A percentile compares a stretch with the other conserved stretches of the same genome.
Evolutionary conservation across 2,113 vertebrate species (phyloP).

Genomic region (Oncorhynchus masou): DNA sequence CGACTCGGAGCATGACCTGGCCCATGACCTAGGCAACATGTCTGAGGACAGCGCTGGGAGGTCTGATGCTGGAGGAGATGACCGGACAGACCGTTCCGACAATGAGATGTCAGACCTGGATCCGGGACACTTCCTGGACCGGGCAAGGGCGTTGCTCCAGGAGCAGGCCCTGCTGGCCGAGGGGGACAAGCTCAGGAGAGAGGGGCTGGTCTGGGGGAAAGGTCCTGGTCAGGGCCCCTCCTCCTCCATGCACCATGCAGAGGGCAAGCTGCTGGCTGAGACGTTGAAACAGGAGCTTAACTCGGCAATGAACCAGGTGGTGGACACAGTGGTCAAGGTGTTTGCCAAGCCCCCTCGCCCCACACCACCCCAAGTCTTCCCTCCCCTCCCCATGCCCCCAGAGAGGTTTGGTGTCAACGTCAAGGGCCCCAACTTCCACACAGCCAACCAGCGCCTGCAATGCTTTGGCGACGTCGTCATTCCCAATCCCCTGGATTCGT

Average conservation of each 20-base stretch:
- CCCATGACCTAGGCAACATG: constrained; percentile 64
- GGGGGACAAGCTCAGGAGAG: constrained; percentile 83
- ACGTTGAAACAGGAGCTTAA: constrained; percentile 97
- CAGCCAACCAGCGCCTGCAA: constrained; percentile 91
- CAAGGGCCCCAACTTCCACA: constrained; percentile 95
- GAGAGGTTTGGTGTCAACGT: constrained; percentile 90
- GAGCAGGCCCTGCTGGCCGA: constrained; percentile 83
- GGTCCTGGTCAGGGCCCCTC: constrained; percentile 78
- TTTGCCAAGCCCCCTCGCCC: constrained; percentile 92
- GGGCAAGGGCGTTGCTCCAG: constrained; percentile 86
- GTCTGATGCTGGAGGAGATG: constrained; percentile 79
- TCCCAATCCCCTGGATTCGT: constrained; percentile 91
- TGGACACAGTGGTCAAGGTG: constrained; percentile 98
- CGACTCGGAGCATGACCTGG: constrained; percentile 88
- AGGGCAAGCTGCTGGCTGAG: constrained; percentile 94
- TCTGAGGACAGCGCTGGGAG: constrained; percentile 90
- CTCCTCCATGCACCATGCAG: constrained; percentile 80
- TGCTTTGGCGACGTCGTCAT: constrained; percentile 98
- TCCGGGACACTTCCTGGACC: constrained; percentile 89
- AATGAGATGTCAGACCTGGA: constrained; percentile 91
- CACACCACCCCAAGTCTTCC: constrained; percentile 93
- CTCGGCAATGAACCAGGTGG: constrained; percentile 96
- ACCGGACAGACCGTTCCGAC: constrained; percentile 79
- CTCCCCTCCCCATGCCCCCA: constrained; percentile 88
- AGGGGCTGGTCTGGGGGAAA: constrained; percentile 80